Percentiles rank a stretch among this genome's conserved stretches.
phyloP scores from a whole-genome alignment of 2,797 vertebrate genomes.

The Poliocrania exsul region DNA sequence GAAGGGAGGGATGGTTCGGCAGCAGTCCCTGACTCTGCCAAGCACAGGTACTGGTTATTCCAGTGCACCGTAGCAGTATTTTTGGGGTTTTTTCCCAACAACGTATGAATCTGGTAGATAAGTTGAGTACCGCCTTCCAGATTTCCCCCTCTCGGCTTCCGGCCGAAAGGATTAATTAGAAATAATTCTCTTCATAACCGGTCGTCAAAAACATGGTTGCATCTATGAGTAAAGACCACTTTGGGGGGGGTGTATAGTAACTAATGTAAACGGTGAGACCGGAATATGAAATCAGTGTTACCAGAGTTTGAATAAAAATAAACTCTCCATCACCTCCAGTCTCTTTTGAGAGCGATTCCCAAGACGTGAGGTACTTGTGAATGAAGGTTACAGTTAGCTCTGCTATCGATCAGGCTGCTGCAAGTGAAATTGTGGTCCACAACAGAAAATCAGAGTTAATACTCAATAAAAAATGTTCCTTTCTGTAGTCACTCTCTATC shows the following conservation, averaged over 20 bases:
- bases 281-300: neutral
- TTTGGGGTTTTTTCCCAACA: neutral
- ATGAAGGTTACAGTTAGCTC: neutral
- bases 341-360: neutral
- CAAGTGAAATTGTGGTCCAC: neutral
- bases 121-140: neutral
- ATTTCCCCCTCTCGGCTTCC: neutral
- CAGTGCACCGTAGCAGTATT: accelerated
- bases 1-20: neutral
- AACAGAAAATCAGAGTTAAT: neutral
- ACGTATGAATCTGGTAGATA: neutral
- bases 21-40: neutral
- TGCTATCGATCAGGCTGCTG: neutral
- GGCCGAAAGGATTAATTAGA: neutral
- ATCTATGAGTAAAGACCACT: neutral
- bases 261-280: neutral
- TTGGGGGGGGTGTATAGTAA: neutral
- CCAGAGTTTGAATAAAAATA: neutral
- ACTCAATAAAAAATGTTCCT: neutral
- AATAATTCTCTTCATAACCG: neutral
- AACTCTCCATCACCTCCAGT: neutral
- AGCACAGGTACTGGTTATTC: neutral
- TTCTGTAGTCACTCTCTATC: neutral
- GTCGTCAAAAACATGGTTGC: neutral
- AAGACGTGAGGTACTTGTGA: neutral